These are phyloP conservation scores for Stenopsyche tienmushanensis DNA, from an alignment of 1,140 invertebrate genomes.

Conservation along the genomic window DNA sequence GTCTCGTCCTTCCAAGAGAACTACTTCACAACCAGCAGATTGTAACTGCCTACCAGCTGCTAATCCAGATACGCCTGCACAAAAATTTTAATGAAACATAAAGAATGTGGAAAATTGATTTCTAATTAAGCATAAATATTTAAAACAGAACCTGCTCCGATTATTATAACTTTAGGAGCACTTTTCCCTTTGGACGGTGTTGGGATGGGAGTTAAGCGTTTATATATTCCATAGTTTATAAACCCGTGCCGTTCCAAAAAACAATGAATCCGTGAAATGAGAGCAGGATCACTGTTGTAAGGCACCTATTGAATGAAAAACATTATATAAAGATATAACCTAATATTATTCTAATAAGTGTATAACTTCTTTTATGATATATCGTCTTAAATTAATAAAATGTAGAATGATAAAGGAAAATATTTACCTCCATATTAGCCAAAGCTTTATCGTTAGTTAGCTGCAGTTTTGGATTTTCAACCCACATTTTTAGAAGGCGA, in stretches of 20 bases:
- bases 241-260: conserved; percentile 95
- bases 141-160: conserved; percentile 79
- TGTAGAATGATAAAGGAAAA: conserved; percentile 4
- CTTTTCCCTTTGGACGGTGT: conserved; percentile 66
- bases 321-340: not conserved
- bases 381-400: not conserved
- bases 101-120: not conserved
- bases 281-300: conserved; percentile 85
- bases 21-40: conserved; percentile 95
- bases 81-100: conserved; percentile 1
- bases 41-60: conserved; percentile 92
- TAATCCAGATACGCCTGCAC: conserved; percentile 76
- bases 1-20: conserved; percentile 92
- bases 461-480: conserved; percentile 94
- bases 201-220: conserved; percentile 74
- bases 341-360: not conserved
- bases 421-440: conserved; percentile 70
- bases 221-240: conserved; percentile 98
- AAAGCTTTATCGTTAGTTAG: conserved; percentile 81
- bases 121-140: conserved; percentile 2
- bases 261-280: conserved; percentile 84
- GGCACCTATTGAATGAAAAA: conserved; percentile 57
- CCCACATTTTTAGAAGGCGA: conserved; percentile 92
- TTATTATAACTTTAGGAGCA: conserved; percentile 88
- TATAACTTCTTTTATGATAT: not conserved